Base-by-base conservation (phyloP, 2,113 vertebrate species). In the Gymnocephalus cernua region DNA sequence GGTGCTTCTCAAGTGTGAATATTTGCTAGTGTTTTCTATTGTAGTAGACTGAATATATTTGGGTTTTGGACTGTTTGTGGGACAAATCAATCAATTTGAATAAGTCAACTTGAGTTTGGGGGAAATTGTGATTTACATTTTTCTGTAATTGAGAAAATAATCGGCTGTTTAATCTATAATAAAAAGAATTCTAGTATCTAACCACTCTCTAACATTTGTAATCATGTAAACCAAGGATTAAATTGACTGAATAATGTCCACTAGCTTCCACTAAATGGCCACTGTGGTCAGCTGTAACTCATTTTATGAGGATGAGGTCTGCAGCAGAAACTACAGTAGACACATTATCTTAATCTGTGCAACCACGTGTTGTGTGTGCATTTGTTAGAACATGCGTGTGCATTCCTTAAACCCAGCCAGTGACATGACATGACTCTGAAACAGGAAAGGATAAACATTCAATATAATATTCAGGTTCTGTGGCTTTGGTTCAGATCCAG, bases 391-490 rank as follows among this genome's bases (percentile, higher is more conserved):
- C 59, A 64, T 74, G 77, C 51, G 57, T 78, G 61, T 74, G 48
- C 25, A 56, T 87, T 90, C 65, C 73, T 76, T 76, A 35, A 76
- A 77, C 14, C 5, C 41, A 64, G 73, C 1, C 53, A 19, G 32
- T 82, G 74, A 87, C 76, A 79, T 71, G 82, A 75, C 85, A 80
- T 25, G 29, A 59, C 74, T 78, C 63, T 77, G 44, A 88, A 72
- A 86, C 63, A 86, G 89, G 89, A 90, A 85, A 89, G 86, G 66
- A 88, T 86, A 85, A 87, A 84, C 73, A 77, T 67, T 82, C 66
- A 78, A 51, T 27, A 14, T 69, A 88, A 78, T 89, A 79, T 79
- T 56, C 71, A 79, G 58, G 61, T 84, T 88, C 75, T 77, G 64
- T 83, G 80, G 67, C 61, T 83, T 82, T 87, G 74, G 86, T 80